These are phyloP conservation scores for Vombatus ursinus DNA, from an alignment of 2,113 vertebrate species.

Conservation along the genomic window DNA sequence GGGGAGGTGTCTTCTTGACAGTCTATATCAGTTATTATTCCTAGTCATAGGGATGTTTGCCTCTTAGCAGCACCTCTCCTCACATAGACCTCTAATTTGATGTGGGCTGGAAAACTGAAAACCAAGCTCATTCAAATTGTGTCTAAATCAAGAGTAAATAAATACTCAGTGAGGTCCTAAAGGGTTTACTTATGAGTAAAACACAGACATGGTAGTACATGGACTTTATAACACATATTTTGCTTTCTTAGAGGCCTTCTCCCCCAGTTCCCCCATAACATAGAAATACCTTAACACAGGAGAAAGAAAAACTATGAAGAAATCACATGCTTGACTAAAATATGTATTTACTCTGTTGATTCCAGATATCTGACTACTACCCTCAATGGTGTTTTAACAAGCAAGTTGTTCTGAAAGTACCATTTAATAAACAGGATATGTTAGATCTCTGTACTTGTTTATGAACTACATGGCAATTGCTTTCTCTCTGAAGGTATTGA, in stretches of 20 bases:
- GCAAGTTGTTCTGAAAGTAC: constrained; percentile 27
- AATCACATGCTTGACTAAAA: background rate
- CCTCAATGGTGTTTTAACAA: constrained; percentile 16
- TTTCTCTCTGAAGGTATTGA: background rate
- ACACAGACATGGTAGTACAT: background rate
- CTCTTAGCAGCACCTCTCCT: background rate
- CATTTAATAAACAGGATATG: background rate
- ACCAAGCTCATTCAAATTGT: background rate
- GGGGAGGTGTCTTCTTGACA: background rate
- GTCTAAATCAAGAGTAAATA: background rate
- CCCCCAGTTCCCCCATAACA: background rate
- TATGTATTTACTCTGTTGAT: background rate
- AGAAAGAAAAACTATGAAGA: background rate
- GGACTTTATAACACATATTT: background rate
- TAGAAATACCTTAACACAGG: background rate
- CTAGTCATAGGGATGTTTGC: background rate
- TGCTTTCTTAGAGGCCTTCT: background rate
- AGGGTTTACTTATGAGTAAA: background rate
- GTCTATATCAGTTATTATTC: background rate
- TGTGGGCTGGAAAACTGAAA: background rate
- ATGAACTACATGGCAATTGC: background rate
- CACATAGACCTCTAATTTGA: background rate
- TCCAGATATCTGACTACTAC: background rate
- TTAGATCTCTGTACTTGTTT: constrained; percentile 22
- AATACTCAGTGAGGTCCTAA: background rate